Base-by-base conservation (phyloP, 2,888 invertebrate genomes). In the Aphelenchoides bicaudatus region DNA sequence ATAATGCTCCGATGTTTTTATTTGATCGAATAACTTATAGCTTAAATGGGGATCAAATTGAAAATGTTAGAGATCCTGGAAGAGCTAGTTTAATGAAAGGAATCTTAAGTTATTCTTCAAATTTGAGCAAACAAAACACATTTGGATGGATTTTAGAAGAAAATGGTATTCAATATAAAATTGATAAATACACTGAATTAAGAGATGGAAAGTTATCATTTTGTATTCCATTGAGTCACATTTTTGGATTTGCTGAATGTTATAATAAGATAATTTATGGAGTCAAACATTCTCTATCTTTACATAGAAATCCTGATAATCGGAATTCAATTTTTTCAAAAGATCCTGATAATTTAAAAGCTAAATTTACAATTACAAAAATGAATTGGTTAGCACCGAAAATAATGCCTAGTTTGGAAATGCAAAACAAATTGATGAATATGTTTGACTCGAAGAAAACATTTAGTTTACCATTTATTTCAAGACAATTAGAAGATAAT, bases 351-450 rank as follows among this genome's bases (percentile, higher is more conserved):
- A 62, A 67, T 48, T 65, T 64, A 43, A 63, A 52, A 21, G 61
- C 62, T 27, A 66, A 68, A 31, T 34, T 67, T 53, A 56, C 30
- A n/a, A 67, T 67, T 29, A 69, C 67, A 19, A 69, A 70, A 46
- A 47, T 68, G 10, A 70, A 69, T 58, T 68, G 68, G 68, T 68
- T 68, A n/a, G 62, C 69, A 55, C 68, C 68, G 30, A 69, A 69
- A 37, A 68, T 68, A 56, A 59, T 67, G 21, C 68, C 68, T 51
- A 56, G 53, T 43, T 53, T 67, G 4, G 68, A 67, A 56, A 67
- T 69, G 68, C 65, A 67, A 64, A 67, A 66, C 39, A 69, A 67
- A 43, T 48, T 67, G 10, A 39, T 67, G 8, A 67, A 68, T 49
- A 31, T 61, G 3, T 54, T 67, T 57, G 68, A 67, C 25, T 59